Evolutionary conservation across 2,797 vertebrate species (phyloP).

Genomic region (Silurus aristotelis): DNA sequence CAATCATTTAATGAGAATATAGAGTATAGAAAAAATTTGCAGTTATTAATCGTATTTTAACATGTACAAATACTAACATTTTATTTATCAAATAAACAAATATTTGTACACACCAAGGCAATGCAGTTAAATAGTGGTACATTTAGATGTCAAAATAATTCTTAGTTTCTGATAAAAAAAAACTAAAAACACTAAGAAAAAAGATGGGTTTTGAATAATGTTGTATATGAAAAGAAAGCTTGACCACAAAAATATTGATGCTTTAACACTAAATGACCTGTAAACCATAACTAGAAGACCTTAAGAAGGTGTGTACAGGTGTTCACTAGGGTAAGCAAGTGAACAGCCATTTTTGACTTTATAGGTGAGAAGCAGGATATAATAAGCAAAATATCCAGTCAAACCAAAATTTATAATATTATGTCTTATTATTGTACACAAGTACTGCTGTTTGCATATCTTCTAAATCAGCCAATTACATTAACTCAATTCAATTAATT

Average conservation of each 20-base stretch:
- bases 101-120: background rate
- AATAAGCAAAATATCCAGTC: background rate
- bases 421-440: background rate
- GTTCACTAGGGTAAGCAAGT: background rate
- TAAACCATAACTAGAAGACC: background rate
- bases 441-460: background rate
- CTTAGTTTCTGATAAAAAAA: background rate
- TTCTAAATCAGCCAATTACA: background rate
- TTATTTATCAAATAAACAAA: background rate
- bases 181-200: background rate
- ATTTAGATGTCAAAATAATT: background rate
- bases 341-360: background rate
- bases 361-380: background rate
- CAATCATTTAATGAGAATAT: too few relatives aligned
- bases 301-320: background rate
- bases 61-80: background rate
- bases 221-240: too few relatives aligned
- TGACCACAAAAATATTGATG: background rate
- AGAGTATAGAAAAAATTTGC: background rate
- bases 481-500: too few relatives aligned
- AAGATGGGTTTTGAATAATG: too few relatives aligned
- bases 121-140: background rate
- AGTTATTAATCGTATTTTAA: too few relatives aligned
- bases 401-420: background rate
- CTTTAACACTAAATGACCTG: background rate